phyloP scores from a whole-genome alignment of 2,888 invertebrate genomes.

The Synanthedon formicaeformis region DNA sequence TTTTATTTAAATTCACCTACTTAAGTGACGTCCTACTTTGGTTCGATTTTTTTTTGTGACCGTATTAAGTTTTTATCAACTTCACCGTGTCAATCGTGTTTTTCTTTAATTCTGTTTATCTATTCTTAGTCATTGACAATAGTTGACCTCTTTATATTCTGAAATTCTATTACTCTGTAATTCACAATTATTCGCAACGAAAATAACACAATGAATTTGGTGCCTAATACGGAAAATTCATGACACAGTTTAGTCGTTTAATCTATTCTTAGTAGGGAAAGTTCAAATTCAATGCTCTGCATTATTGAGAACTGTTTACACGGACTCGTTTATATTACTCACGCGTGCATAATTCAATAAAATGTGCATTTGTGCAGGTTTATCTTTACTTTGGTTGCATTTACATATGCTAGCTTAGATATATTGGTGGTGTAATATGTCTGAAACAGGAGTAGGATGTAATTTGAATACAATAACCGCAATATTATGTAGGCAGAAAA shows the following conservation, averaged over 20 bases:
- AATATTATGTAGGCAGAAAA: constrained; percentile 9
- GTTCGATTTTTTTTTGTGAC: not conserved
- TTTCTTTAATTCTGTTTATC: not conserved
- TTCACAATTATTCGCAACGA: constrained; percentile 1
- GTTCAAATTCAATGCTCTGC: constrained; percentile 15
- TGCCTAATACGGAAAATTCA: constrained; percentile 1
- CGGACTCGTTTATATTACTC: not conserved
- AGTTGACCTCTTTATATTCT: constrained; percentile 8
- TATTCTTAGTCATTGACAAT: constrained; percentile 8
- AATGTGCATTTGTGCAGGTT: not conserved
- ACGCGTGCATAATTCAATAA: not conserved
- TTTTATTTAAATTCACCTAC: not conserved
- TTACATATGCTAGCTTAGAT: constrained; percentile 8
- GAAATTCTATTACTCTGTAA: not conserved
- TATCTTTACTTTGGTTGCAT: not conserved
- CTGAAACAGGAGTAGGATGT: constrained; percentile 17
- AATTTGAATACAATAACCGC: constrained; percentile 36
- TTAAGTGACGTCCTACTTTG: not conserved
- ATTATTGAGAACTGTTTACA: not conserved
- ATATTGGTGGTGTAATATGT: constrained; percentile 6
- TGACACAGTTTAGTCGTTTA: constrained; percentile 1
- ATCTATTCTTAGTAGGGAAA: constrained; percentile 12
- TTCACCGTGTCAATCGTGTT: constrained; percentile 4
- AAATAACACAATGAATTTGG: constrained; percentile 4
- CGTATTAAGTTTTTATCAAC: constrained; percentile 4